phyloP scores from a whole-genome alignment of 2,888 invertebrate genomes.

The Catocala fraxini region DNA sequence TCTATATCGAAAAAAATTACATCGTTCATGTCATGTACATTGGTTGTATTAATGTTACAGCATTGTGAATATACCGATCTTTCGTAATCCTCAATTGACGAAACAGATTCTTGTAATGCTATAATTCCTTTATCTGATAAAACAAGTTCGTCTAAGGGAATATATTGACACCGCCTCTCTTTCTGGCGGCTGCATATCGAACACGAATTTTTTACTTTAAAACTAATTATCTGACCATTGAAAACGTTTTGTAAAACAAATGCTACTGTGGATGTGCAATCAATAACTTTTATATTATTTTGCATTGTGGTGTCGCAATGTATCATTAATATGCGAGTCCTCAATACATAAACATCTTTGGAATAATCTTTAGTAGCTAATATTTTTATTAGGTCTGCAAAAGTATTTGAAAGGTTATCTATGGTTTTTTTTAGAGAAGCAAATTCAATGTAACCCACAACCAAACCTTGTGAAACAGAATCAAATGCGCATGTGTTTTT shows the following conservation, averaged over 20 bases:
- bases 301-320: constrained; percentile 12
- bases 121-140: constrained; percentile 6
- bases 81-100: constrained; percentile 8
- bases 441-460: constrained; percentile 11
- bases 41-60: background rate
- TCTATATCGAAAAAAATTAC: constrained; percentile 9
- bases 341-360: constrained; percentile 18
- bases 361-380: constrained; percentile 14
- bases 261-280: constrained; percentile 12
- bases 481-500: constrained; percentile 7
- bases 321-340: constrained; percentile 17
- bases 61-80: constrained; percentile 1
- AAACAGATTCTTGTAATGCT: constrained; percentile 11
- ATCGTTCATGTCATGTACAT: constrained; percentile 6
- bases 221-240: constrained; percentile 7
- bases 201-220: constrained; percentile 15
- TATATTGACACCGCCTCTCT: constrained; percentile 13
- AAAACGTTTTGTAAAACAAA: constrained; percentile 15
- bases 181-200: constrained; percentile 11
- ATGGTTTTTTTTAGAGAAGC: constrained; percentile 13
- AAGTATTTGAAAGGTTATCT: constrained; percentile 11
- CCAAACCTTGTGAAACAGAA: constrained; percentile 9
- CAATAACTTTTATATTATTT: background rate
- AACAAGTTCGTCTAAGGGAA: constrained; percentile 13
- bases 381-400: constrained; percentile 19